Evolutionary conservation across 2,113 vertebrate genomes (phyloP).

Genomic region (Dasyornis broadbenti): DNA sequence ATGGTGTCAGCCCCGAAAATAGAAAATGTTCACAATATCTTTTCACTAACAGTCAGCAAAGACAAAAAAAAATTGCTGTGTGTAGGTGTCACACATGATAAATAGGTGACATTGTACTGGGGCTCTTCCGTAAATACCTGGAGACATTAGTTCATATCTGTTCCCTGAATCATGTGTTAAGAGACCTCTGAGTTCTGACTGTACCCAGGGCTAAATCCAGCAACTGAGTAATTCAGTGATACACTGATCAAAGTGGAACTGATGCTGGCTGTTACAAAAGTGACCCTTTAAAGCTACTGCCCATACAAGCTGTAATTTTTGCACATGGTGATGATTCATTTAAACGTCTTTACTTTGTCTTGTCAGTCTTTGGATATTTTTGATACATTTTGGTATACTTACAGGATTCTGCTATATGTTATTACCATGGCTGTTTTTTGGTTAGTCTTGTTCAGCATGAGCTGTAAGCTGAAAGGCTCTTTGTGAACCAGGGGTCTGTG

Average conservation of each 20-base stretch:
- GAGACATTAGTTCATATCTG: not conserved
- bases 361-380: not conserved
- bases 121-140: not conserved
- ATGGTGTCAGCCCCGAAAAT: not conserved
- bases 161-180: not conserved
- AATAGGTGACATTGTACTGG: not conserved
- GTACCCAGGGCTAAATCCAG: not conserved
- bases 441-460: not conserved
- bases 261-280: not conserved
- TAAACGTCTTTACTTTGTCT: not conserved
- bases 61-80: not conserved
- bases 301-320: not conserved
- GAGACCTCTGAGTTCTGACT: not conserved
- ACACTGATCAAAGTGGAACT: not conserved
- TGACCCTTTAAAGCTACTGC: not conserved
- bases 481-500: not conserved
- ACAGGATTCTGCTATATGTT: not conserved
- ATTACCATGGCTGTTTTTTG: not conserved
- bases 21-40: not conserved
- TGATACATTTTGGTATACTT: not conserved
- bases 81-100: not conserved
- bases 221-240: not conserved
- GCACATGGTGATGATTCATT: not conserved
- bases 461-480: not conserved
- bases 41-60: not conserved